Evolutionary conservation across 2,888 invertebrate genomes (phyloP).

Genomic region (Tinea trinotella): DNA sequence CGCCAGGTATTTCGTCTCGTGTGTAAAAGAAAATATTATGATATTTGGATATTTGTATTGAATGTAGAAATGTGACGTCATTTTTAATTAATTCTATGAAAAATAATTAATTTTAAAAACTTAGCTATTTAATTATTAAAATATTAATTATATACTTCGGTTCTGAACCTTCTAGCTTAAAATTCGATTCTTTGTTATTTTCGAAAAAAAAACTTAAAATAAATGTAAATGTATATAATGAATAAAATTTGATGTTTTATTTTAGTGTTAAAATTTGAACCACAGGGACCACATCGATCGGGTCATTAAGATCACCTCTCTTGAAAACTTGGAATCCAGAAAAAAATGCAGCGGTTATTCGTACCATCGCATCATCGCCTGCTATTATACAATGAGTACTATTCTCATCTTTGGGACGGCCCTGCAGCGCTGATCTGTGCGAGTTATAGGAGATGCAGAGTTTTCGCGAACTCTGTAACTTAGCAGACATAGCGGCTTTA

Average conservation of each 20-base stretch:
- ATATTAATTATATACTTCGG: constrained; percentile 32
- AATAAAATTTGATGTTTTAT: neutral
- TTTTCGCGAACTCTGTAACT: too few relatives aligned
- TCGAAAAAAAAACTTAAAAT: constrained; percentile 41
- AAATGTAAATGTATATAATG: constrained; percentile 9
- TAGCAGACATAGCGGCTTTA: too few relatives aligned
- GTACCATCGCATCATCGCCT: too few relatives aligned
- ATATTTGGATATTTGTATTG: neutral
- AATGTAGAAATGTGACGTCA: neutral
- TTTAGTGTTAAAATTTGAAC: too few relatives aligned
- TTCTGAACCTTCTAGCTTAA: constrained; percentile 60
- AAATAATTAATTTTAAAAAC: constrained; percentile 4
- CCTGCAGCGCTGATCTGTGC: too few relatives aligned
- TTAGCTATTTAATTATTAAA: constrained; percentile 7
- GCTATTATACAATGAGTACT: too few relatives aligned
- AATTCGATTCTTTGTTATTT: constrained; percentile 52
- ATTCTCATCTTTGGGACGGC: too few relatives aligned
- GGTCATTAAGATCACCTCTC: too few relatives aligned
- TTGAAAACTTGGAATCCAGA: too few relatives aligned
- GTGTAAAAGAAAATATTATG: constrained; percentile 11
- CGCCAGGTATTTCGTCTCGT: constrained; percentile 13
- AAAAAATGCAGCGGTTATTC: too few relatives aligned
- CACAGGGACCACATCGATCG: too few relatives aligned
- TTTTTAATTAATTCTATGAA: neutral
- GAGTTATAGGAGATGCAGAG: too few relatives aligned